A percentile compares a stretch with the other conserved stretches of the same genome.
Conservation (phyloP, 2,113 vertebrate genomes). For the Pteropus alecto region DNA sequence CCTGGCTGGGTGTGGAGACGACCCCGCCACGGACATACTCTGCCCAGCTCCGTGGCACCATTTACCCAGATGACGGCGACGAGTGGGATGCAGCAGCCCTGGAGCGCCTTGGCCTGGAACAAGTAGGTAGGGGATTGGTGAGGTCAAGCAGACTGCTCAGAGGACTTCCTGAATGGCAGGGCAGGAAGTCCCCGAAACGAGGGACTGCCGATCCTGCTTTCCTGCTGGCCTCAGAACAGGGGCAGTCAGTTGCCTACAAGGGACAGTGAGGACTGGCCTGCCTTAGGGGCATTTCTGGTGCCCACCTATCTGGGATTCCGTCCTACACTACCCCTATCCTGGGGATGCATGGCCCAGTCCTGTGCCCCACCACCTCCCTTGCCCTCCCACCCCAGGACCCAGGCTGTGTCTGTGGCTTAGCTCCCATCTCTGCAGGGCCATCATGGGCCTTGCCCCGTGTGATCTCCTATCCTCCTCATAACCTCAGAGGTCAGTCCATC, state of each 20-base stretch:
- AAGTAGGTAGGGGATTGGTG: not conserved
- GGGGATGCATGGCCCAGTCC: not conserved
- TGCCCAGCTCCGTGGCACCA: accelerated
- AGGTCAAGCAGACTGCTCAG: not conserved
- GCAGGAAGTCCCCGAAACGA: not conserved
- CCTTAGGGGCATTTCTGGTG: not conserved
- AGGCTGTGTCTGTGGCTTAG: not conserved
- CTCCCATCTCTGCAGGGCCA: not conserved
- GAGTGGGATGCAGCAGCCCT: not conserved
- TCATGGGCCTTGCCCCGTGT: not conserved
- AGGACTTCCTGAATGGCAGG: not conserved
- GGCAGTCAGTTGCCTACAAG: not conserved
- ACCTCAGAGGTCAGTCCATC: accelerated
- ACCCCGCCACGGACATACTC: accelerated
- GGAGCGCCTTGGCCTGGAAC: not conserved
- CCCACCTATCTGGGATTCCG: not conserved
- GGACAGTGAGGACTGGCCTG: not conserved
- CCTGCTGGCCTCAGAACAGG: not conserved
- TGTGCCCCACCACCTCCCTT: not conserved
- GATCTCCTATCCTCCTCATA: accelerated
- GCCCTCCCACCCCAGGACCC: not conserved
- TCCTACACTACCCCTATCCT: not conserved
- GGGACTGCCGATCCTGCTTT: not conserved
- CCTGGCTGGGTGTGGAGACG: not conserved
- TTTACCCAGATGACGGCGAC: accelerated